Evolutionary conservation across 1,140 invertebrate species (phyloP).

Genomic region (Hyles euphorbiae): DNA sequence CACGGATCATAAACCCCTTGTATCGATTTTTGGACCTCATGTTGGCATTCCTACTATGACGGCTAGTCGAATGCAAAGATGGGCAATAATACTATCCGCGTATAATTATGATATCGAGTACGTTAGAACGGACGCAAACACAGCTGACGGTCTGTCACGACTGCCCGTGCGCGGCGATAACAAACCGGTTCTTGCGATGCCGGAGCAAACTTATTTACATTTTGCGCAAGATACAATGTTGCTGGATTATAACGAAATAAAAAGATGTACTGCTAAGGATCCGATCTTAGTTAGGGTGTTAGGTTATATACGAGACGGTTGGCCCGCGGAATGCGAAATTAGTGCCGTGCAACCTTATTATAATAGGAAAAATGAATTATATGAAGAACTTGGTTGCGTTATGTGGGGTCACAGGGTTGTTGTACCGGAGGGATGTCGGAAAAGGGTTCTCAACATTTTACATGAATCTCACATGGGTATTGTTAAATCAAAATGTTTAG

Average conservation of each 20-base stretch:
- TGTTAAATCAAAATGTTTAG: constrained; percentile 33
- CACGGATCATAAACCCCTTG: no score
- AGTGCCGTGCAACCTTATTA: constrained; percentile 3
- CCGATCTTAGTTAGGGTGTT: constrained; percentile 4
- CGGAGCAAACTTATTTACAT: no score
- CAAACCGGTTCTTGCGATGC: no score
- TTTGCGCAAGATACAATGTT: neutral
- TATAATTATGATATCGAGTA: constrained; percentile 22
- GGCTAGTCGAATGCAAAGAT: constrained; percentile 21
- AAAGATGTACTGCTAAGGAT: constrained; percentile 7
- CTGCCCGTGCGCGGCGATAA: constrained; percentile 9
- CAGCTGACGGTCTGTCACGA: constrained; percentile 15
- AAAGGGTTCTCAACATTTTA: constrained; percentile 10
- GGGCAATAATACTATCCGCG: constrained; percentile 17
- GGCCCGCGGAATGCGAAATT: constrained; percentile 9
- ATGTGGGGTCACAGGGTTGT: constrained; percentile 22
- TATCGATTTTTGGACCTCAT: no score
- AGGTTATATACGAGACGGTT: constrained; percentile 12
- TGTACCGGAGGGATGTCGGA: constrained; percentile 14
- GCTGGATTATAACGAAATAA: constrained; percentile 30
- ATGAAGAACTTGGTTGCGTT: constrained; percentile 17
- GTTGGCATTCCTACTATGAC: no score
- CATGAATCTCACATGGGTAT: constrained; percentile 45
- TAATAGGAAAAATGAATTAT: constrained; percentile 16
- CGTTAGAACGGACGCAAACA: constrained; percentile 9